Base-by-base conservation (phyloP, 1,140 invertebrate species). In the Drosophila pallidifrons region DNA sequence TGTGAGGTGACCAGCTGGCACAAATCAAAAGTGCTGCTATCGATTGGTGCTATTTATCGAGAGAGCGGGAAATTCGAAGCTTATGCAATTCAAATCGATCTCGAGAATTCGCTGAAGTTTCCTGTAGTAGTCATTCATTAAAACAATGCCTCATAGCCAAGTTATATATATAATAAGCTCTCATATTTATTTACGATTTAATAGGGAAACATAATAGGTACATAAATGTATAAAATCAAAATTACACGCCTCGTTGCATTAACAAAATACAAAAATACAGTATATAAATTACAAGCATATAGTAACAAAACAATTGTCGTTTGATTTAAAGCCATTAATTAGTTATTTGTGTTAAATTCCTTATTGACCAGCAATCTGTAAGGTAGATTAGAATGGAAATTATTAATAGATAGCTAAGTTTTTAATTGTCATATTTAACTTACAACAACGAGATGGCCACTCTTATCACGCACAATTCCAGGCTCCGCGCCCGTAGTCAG, bases 401-500 rank as follows among this genome's bases (percentile, higher is more conserved):
- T 13, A 64, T 13, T 16, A 65, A 43, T 1, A 5, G 5, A 30
- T 28, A 25, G 20, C 41, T 46, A 35, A 47, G 0, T 15, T 38
- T 7, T 45, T 11, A 10, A n/a, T 57, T 25, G 20, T 13, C 7
- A 2, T 10, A 20, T 13, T 43, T 13, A 93, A 93, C 94, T 95
- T 94, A 98, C 97, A 92, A 98, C 96, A 91, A 97, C 94, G 65
- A 98, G 94, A 93, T 97, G 95, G 61, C 97, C 97, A 92, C 95
- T 96, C 94, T 97, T 97, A 92, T 95, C 95, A 94, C 96, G 96
- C 75, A 94, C 94, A 78, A 97, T 96, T 70, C 94, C 94, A 78
- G 95, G 95, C 79, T 94, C 94, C 32, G 92, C 93, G 60, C 94
- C 96, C 81, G 94, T 95, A 92, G 94, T 95, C 61, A 98, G 95